These are phyloP conservation scores for Parambassis ranga DNA, from an alignment of 2,797 vertebrate species.

Conservation along the genomic window DNA sequence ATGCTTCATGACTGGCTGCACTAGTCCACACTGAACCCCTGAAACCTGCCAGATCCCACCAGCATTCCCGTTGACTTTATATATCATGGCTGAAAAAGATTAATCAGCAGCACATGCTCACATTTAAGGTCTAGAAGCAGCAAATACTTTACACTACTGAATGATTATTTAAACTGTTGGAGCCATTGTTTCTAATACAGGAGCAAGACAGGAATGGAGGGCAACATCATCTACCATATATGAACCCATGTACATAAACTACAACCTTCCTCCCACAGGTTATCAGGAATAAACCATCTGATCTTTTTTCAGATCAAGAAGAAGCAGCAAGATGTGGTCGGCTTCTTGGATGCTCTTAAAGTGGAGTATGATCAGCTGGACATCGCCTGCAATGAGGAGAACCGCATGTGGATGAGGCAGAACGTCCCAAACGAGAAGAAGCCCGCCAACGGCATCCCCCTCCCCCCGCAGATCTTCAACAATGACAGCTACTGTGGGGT, in stretches of 20 bases:
- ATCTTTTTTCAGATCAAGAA: slow-evolving; percentile 90
- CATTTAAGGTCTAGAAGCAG: too few species aligned
- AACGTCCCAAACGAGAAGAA: slow-evolving; percentile 96
- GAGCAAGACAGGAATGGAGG: background rate
- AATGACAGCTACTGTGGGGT: slow-evolving; percentile 96
- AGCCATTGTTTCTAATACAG: too few species aligned
- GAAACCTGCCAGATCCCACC: background rate
- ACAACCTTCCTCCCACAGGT: background rate
- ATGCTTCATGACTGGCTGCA: background rate
- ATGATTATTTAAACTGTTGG: too few species aligned
- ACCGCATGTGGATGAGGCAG: slow-evolving; percentile 97
- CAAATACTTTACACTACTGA: too few species aligned
- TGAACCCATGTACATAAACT: background rate
- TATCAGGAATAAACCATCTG: too few species aligned
- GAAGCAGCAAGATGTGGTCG: slow-evolving; percentile 98
- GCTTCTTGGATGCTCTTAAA: slow-evolving; percentile 94
- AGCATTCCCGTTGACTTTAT: too few species aligned
- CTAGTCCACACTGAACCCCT: background rate
- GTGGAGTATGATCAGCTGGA: slow-evolving; percentile 94
- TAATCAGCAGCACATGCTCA: too few species aligned
- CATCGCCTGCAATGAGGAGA: slow-evolving; percentile 95
- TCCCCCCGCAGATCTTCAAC: slow-evolving; percentile 98
- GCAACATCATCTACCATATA: background rate
- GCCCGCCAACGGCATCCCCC: slow-evolving; percentile 93
- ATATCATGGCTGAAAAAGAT: too few species aligned